A percentile compares a stretch with the other conserved stretches of the same genome.
phyloP scores from a whole-genome alignment of 2,888 invertebrate genomes.

The Isotomurus palustris region DNA sequence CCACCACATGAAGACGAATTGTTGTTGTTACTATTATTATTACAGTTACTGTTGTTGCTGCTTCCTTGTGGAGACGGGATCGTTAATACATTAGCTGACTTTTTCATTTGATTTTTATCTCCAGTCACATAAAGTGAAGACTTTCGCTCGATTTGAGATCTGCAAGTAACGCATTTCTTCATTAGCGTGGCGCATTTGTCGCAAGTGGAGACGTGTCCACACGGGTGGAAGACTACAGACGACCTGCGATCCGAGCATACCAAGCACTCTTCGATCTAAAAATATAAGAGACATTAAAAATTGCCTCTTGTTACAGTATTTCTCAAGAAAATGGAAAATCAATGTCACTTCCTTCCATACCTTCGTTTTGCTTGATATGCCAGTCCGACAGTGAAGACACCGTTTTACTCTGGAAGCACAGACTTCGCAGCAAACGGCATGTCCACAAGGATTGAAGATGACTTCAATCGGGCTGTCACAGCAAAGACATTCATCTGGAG shows the following conservation, averaged over 20 bases:
- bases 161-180: constrained; percentile 96
- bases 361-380: constrained; percentile 72
- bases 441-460: constrained; percentile 84
- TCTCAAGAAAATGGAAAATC: neutral
- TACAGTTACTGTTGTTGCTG: constrained; percentile 24
- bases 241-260: constrained; percentile 94
- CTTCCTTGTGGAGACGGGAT: constrained; percentile 35
- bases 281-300: constrained; percentile 41
- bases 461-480: constrained; percentile 89
- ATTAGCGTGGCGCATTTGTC: constrained; percentile 77
- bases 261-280: constrained; percentile 89
- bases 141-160: constrained; percentile 75
- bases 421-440: constrained; percentile 85
- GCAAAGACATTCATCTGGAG: constrained; percentile 88
- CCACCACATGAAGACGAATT: constrained; percentile 12
- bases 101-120: constrained; percentile 20
- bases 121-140: constrained; percentile 44
- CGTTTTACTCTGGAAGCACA: constrained; percentile 84
- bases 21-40: constrained; percentile 28
- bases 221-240: constrained; percentile 86
- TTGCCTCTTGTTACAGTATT: neutral
- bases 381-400: constrained; percentile 85
- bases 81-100: constrained; percentile 41
- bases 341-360: constrained; percentile 50
- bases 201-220: constrained; percentile 92